A percentile compares a stretch with the other conserved stretches of the same genome.
phyloP scores from a whole-genome alignment of 64 coral and sea anemone species.

The Stichodactyla mertensii region DNA sequence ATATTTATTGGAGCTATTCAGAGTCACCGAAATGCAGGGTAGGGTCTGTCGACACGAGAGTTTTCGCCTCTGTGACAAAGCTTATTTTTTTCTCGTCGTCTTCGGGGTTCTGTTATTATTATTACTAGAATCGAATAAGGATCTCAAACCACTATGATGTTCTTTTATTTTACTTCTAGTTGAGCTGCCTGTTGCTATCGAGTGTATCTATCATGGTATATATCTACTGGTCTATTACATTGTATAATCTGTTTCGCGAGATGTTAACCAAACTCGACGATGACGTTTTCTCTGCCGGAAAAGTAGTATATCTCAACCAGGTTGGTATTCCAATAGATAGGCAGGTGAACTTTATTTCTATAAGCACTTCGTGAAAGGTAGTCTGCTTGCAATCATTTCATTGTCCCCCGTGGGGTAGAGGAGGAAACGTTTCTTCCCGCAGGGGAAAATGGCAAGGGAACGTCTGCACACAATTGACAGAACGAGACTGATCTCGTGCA shows the following conservation, averaged over 20 bases:
- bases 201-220: slow-evolving; percentile 20
- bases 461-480: no score
- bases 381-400: no score
- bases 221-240: slow-evolving; percentile 37
- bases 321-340: not conserved
- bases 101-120: not conserved
- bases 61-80: not conserved
- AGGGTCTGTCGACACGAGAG: not conserved
- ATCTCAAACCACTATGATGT: no score
- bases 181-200: not conserved
- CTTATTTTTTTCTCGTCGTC: not conserved
- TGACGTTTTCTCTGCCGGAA: slow-evolving; percentile 15
- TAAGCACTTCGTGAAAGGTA: no score
- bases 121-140: no score
- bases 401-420: no score
- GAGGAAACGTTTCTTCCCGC: no score
- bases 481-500: no score
- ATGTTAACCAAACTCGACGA: slow-evolving; percentile 4
- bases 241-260: slow-evolving; percentile 45
- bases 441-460: no score
- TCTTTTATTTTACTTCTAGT: no score
- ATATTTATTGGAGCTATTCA: not conserved
- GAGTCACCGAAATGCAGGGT: not conserved
- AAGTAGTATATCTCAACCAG: slow-evolving; percentile 3
- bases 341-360: not conserved